Base-by-base conservation (phyloP, 1,140 invertebrate genomes). In the Drosophila equinoxialis region DNA sequence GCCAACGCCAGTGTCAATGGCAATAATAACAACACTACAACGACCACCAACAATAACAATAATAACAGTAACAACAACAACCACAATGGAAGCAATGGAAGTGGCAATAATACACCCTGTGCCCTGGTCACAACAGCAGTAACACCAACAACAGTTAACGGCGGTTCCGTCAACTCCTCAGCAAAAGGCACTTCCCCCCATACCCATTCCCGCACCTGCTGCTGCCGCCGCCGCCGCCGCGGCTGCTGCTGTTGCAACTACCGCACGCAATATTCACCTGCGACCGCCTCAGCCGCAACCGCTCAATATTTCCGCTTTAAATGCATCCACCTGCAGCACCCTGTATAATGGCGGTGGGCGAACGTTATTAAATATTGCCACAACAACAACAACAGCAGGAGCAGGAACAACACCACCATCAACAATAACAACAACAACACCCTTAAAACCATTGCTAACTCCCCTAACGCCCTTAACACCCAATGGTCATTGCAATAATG, bases 241-340 rank as follows among this genome's bases (percentile, higher is more conserved):
- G 55, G 82, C 82, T 55, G 90, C 77, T 63, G 82, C 90, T 17
- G 72, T 91, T 39, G 80, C 90, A 1, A 84, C 65, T 51, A 81
- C 85, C 17, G 83, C 84, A 71, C 90, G 90, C 74, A 85, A 79
- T 51, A 90, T 91, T 48, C 91, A 92, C 75, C 71, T 90, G 71
- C 78, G 91, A 65, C 91, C 91, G 48, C 90, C 82, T 26, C 81
- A 83, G 58, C 93, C 81, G 10, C 82, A 86, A 59, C 93, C 94
- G 4, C 93, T 96, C 42, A 96, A 96, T 91, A 94, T 96, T 17
- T 95, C 95, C 33, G 95, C 95, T 3, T 91, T 96, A 26, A 94
- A 74, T 74, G 77, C 74, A 10, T 79, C 85, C 48, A 71, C 76
- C 10, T 70, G 74, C 51, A 71, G 70, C 65, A 81, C 81, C 10